Evolutionary conservation across 2,113 vertebrate genomes (phyloP).

Genomic region (Microcebus tavaratra): DNA sequence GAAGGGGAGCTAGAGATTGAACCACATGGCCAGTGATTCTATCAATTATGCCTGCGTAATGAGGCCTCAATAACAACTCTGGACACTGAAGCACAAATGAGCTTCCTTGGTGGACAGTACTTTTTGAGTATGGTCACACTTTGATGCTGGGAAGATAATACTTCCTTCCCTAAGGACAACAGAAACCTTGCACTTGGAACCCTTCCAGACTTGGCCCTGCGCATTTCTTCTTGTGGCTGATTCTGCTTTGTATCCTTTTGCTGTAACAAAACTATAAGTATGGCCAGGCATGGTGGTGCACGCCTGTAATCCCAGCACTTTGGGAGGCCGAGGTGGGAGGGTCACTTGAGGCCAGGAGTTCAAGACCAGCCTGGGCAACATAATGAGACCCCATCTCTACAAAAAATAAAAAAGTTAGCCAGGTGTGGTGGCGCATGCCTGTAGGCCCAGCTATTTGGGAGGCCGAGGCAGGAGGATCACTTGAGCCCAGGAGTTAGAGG

Average conservation of each 20-base stretch:
- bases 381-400: too few relatives aligned
- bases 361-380: too few relatives aligned
- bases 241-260: background rate
- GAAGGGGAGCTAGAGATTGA: background rate
- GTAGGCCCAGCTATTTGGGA: too few relatives aligned
- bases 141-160: background rate
- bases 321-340: too few relatives aligned
- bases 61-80: background rate
- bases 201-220: background rate
- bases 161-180: background rate
- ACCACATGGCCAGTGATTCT: background rate
- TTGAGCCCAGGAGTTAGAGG: too few relatives aligned
- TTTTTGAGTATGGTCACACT: background rate
- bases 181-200: background rate
- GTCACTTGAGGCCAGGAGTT: too few relatives aligned
- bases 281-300: background rate
- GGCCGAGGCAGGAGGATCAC: too few relatives aligned
- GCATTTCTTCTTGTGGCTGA: background rate
- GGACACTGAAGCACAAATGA: background rate
- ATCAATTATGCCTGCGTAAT: background rate
- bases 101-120: background rate
- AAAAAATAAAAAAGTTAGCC: too few relatives aligned
- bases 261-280: background rate
- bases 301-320: too few relatives aligned
- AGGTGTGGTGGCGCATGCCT: too few relatives aligned